Evolutionary conservation across 1,140 invertebrate species (phyloP), one percentile per base, ranked within the genome.

Genomic region (Drosophila navojoa): DNA sequence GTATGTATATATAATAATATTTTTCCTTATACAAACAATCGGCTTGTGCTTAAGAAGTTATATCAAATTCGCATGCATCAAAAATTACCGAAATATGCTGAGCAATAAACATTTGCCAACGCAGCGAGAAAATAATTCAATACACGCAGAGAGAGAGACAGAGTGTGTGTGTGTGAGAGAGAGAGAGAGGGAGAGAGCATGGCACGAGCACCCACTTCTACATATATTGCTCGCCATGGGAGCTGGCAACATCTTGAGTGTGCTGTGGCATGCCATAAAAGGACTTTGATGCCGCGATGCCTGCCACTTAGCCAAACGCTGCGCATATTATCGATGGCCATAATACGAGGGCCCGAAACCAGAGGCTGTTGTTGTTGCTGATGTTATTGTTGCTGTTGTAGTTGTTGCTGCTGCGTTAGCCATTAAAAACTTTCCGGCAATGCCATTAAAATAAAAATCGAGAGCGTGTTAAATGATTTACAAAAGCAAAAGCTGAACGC

Each of bases 361-460:
- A 25, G 40, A 52, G 10, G 35, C 49, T 35, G 29, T 53, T 60
- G 27, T 42, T 53, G 13, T 22, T 53, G 27, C 45, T n/a, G 16
- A 11, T 15, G 5, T 13, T 35, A 6, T 9, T 35, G 22, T 35
- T 49, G 52, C 10, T 13, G 11, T 32, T 70, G 59, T 22, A 54
- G 67, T 19, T 63, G 44, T n/a, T 55, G 66, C 35, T 40, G 57
- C 42, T 44, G 44, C 59, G 71, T 53, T 63, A 57, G 80, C 62
- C 74, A 85, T 82, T 82, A 82, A 47, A 71, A 74, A 82, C 76
- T 82, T 82, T 81, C 58, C 61, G 66, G 49, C 71, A 74, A 79
- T 53, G 81, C 75, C 81, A 85, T 85, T 85, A 85, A 80, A 85
- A 84, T 84, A 85, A 85, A 85, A 85, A 85, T 85, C 81, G 81